Evolutionary conservation across 2,113 vertebrate species (phyloP), one percentile per base, ranked within the genome.

Genomic region (Porphyrio hochstetteri): DNA sequence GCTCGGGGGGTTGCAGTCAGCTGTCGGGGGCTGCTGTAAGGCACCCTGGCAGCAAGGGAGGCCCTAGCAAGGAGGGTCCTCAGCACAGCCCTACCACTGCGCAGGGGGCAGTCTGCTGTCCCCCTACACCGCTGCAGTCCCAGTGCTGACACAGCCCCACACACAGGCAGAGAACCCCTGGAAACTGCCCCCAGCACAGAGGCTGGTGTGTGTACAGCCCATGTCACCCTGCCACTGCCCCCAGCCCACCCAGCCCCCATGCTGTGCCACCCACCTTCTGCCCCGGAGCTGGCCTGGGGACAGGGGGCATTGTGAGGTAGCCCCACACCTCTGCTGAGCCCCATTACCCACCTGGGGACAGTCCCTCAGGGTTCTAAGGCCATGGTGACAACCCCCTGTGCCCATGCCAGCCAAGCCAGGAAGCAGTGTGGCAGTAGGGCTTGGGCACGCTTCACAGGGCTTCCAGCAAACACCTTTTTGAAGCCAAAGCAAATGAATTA

Each of bases 1-100:
- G 53, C 29, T 64, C 2, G 3, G 42, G 12, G 12, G 28, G 2
- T 6, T 38, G 63, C 53, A 25, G 20, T 27, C 0, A 2, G n/a
- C 15, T 40, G 16, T 11, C 1, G 2, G 78, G 42, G 38, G 38
- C 50, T 82, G 61, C 38, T 35, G 56, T 44, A 23, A 53, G 6
- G 15, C 40, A 36, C 19, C 6, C 11, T 0, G 0, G 50, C 20
- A 82, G 13, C 0, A 1, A 13, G 33, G 46, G 20, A 31, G 0
- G 0, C 8, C 52, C 36, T 31, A 10, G 38, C 10, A 50, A 31
- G 13, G 60, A 23, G 20, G 35, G 31, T n/a, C 13, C 28, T 52
- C 17, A 42, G 4, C 38, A 29, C 3, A 28, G 20, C 25, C 13
- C 29, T 20, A 48, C 18, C 25, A 48, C 27, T 28, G 29, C 25